Evolutionary conservation across 2,888 invertebrate species (phyloP).

Genomic region (Lymantria monacha): DNA sequence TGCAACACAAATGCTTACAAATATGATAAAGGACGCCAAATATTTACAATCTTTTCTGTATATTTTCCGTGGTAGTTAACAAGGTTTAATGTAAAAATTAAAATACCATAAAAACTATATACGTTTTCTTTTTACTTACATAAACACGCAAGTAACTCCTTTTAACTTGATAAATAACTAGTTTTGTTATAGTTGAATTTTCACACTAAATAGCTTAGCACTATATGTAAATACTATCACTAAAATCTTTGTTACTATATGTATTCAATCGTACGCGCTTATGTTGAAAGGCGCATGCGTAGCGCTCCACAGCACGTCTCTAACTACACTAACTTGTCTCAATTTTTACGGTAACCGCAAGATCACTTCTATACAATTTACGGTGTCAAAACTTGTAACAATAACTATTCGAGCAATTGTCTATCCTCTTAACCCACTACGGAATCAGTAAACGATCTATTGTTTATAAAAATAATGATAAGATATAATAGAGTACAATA

Average conservation of each 20-base stretch:
- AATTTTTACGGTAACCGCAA: conserved; percentile 28
- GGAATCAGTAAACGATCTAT: conserved; percentile 10
- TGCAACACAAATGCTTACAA: conserved; percentile 10
- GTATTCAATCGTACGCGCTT: conserved; percentile 18
- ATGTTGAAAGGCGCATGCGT: conserved; percentile 59
- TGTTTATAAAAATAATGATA: conserved; percentile 9
- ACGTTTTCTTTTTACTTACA: conserved; percentile 45
- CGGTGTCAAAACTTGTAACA: conserved; percentile 31
- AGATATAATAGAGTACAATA: neutral
- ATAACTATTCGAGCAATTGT: conserved; percentile 6
- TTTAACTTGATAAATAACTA: conserved; percentile 46
- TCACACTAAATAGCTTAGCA: conserved; percentile 53
- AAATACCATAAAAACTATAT: neutral
- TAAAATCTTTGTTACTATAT: conserved; percentile 18
- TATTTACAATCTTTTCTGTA: conserved; percentile 23
- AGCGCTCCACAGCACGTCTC: conserved; percentile 66
- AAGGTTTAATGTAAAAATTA: neutral
- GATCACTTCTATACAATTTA: conserved; percentile 42
- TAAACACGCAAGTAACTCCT: conserved; percentile 50
- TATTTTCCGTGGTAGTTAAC: conserved; percentile 24
- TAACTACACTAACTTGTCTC: conserved; percentile 38
- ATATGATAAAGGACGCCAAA: conserved; percentile 14
- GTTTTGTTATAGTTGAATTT: conserved; percentile 40
- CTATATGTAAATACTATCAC: conserved; percentile 42
- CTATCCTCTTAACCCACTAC: conserved; percentile 9